Percentiles rank a stretch among this genome's conserved stretches.
Evolutionary conservation across 2,113 vertebrate species (phyloP).

Genomic region (Aptenodytes forsteri): DNA sequence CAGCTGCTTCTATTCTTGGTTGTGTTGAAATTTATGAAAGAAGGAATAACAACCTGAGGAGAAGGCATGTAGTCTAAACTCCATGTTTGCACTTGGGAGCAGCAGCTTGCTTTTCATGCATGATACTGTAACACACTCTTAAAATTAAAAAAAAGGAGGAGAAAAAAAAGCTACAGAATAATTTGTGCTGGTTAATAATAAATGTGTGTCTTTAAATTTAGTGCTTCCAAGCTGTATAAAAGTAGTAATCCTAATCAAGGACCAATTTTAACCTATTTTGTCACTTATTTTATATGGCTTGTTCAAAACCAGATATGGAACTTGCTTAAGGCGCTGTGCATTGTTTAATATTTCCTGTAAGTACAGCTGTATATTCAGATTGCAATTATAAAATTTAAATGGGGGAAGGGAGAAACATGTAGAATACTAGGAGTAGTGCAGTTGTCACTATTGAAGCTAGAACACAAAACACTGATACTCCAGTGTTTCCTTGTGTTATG

Average conservation of each 20-base stretch:
- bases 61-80: not conserved
- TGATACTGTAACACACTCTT: slow-evolving; percentile 23
- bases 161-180: not conserved
- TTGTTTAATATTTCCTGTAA: slow-evolving; percentile 72
- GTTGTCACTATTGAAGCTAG: slow-evolving; percentile 22
- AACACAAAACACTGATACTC: slow-evolving; percentile 20
- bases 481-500: slow-evolving; percentile 37
- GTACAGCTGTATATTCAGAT: slow-evolving; percentile 68
- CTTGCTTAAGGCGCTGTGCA: slow-evolving; percentile 60
- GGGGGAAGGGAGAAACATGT: slow-evolving; percentile 5
- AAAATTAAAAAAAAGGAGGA: not conserved
- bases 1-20: not conserved
- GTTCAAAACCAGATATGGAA: slow-evolving; percentile 52
- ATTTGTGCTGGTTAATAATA: slow-evolving; percentile 36
- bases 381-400: slow-evolving; percentile 61
- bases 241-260: slow-evolving; percentile 61
- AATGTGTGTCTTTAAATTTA: slow-evolving; percentile 56
- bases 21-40: not conserved
- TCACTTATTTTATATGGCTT: slow-evolving; percentile 63
- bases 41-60: not conserved
- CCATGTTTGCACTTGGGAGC: not conserved
- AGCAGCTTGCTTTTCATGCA: slow-evolving; percentile 53
- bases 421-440: slow-evolving; percentile 40
- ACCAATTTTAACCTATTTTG: slow-evolving; percentile 71
- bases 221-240: slow-evolving; percentile 67